Evolutionary conservation across 2,888 invertebrate genomes (phyloP).

Genomic region (Asteroscopus sphinx): DNA sequence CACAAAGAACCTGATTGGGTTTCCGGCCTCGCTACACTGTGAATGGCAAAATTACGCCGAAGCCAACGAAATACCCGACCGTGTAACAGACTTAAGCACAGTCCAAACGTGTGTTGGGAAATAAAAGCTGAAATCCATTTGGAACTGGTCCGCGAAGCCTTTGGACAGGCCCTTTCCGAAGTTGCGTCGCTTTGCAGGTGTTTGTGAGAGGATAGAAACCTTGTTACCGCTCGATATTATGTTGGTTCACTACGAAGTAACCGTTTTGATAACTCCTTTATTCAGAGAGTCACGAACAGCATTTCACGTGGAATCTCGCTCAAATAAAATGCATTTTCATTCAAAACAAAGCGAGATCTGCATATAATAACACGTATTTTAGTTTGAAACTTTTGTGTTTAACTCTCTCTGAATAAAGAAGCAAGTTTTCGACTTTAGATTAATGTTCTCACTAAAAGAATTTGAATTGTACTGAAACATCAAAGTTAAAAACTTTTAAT

Average conservation of each 20-base stretch:
- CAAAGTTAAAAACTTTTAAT: conserved; percentile 34
- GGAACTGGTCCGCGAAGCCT: conserved; percentile 60
- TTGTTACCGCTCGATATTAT: conserved; percentile 50
- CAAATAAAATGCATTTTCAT: conserved; percentile 26
- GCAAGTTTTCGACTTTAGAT: conserved; percentile 43
- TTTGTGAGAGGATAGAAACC: conserved; percentile 55
- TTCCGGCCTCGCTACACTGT: conserved; percentile 58
- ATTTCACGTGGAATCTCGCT: conserved; percentile 11
- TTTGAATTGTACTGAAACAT: conserved; percentile 18
- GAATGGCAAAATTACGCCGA: conserved; percentile 61
- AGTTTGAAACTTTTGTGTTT: conserved; percentile 1
- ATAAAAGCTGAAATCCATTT: conserved; percentile 67
- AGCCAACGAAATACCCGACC: conserved; percentile 49
- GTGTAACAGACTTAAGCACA: conserved; percentile 59
- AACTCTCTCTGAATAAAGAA: conserved; percentile 45
- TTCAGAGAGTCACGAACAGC: conserved; percentile 40
- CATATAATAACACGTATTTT: not conserved
- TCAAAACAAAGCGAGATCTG: conserved; percentile 5
- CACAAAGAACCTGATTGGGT: conserved; percentile 59
- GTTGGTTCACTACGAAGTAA: conserved; percentile 21
- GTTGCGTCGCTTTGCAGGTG: conserved; percentile 64
- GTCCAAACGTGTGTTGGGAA: conserved; percentile 58
- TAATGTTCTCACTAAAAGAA: conserved; percentile 25
- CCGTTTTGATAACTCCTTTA: conserved; percentile 44
- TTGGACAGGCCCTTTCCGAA: conserved; percentile 49